Evolutionary conservation across 2,797 vertebrate genomes (phyloP), one percentile per base, ranked within the genome.

Genomic region (Darevskia mixta): DNA sequence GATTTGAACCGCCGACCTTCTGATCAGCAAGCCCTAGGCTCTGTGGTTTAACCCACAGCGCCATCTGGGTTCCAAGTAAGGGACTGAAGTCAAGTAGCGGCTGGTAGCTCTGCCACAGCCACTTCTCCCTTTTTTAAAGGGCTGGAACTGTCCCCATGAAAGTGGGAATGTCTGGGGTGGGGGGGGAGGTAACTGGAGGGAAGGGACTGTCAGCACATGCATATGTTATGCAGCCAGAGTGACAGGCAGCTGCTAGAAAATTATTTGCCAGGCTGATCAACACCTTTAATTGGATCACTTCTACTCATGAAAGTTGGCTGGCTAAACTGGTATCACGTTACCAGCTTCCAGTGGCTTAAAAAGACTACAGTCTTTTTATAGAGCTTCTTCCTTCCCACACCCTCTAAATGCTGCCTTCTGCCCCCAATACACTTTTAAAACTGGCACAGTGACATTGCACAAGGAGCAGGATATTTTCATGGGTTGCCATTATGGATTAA

Each of bases 311-410:
- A 55, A 58, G 71, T 49, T 87, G 58, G 29, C 43, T 71, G 4
- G 8, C 61, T 73, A 82, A 66, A 75, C 38, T 64, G 17, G 25
- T 58, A 64, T n/a, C 32, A 13, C 27, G 2, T 49, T 29, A 58
- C 7, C 43, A 41, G 38, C 9, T 29, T 78, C 64, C 38, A 7
- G 18, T 27, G 64, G 64, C 49, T 61, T 66, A 55, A 55, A 83
- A 88, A 58, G 29, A 7, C 11, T 32, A 58, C 20, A 15, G 17
- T 38, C 43, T 78, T 79, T 83, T 88, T 83, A 83, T 78, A 88
- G 73, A 78, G 20, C 3, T 25, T 29, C 18, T 58, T 71, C 61
- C 71, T 82, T 86, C 32, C 32, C 29, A 61, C 29, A 61, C 32
- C 64, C 41, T 1, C 17, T 25, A 58, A 79, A 73, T 41, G 3